Base-by-base conservation (phyloP, 1,140 invertebrate genomes). In the Battus philenor region DNA sequence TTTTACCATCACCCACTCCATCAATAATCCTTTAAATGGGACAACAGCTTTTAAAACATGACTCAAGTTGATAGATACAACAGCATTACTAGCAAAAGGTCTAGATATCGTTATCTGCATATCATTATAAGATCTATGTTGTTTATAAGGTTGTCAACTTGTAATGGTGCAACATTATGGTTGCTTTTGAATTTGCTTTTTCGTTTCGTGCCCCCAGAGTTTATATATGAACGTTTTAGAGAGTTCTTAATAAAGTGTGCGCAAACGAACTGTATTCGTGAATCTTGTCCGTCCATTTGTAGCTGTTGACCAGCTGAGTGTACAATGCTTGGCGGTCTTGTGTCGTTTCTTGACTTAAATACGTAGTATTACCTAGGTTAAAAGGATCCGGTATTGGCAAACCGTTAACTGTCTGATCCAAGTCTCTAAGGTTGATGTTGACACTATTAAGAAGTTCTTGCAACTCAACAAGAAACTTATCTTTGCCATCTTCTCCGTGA, bases 1-100 rank as follows among this genome's bases (percentile, higher is more conserved):
- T 87, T 97, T 97, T 0, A 98, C 91, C 18, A 97, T 91, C 0
- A 98, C 95, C 93, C 95, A 97, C 82, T 98, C 97, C 68, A 98
- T 97, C 65, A 98, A 91, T 9, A 98, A 86, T 6, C 97, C 96
- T 85, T 97, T 95, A 47, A 98, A 93, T 0, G 96, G 93, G 16
- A 98, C 90, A 0, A 97, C 90, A 18, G 94, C 95, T 87, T 95
- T 96, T 20, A 98, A 77, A n/a, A 97, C 92, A 71, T 94, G 90
- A 8, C 94, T 93, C 7, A 98, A 71, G 26, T 92, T 94, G 24
- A 95, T 90, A 86, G 95, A 86, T 1, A 94, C 88, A 6, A 95
- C 90, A 15, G 91, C 93, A 86, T 95, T 95, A 24, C 92, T 92
- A 6, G 91, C 91, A 68, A 92, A 94, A 2, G 93, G 93, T 22